Base-by-base conservation (phyloP, 2,888 invertebrate species). In the Tipula confusa region DNA sequence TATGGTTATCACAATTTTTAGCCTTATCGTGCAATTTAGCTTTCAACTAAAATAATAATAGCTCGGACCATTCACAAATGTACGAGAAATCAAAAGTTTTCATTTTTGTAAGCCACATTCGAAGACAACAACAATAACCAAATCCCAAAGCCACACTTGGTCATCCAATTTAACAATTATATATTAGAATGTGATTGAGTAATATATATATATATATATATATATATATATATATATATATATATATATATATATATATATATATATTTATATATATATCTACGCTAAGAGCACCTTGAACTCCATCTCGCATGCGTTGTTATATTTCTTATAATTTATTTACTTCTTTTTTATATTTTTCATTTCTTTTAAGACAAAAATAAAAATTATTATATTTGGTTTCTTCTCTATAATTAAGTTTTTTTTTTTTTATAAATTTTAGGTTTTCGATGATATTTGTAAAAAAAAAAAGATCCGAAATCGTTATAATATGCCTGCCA, bases 361-460 rank as follows among this genome's bases (percentile, higher is more conserved):
- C 24, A 64, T 64, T 64, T 64, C 64, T 64, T 64, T 64, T 64
- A 64, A 64, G 64, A 64, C 64, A 64, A 64, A 64, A 64, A 64
- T 64, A 64, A 64, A 64, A 64, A 64, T 64, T 64, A 64, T 64
- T 64, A 64, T 64, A 64, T 64, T 64, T 64, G 64, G 64, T 64
- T 64, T 64, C 64, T 64, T 64, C 64, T 64, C 64, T 64, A 64
- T 64, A 64, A 64, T 64, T 64, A 64, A 64, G 24, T 64, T 48
- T 48, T 48, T 18, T 48, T 43, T 36, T 36, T 36, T 43, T 13
- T 43, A n/a, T n/a, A 43, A n/a, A 24, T 64, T 64, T 64, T 24
- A 64, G 24, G 64, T 64, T 64, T 64, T 64, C 64, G 64, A 64
- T 64, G 64, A 64, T 64, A 64, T 64, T 64, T 64, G 64, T 64